Conservation (phyloP, 2,113 vertebrate genomes). For the Mystacornis crossleyi region DNA sequence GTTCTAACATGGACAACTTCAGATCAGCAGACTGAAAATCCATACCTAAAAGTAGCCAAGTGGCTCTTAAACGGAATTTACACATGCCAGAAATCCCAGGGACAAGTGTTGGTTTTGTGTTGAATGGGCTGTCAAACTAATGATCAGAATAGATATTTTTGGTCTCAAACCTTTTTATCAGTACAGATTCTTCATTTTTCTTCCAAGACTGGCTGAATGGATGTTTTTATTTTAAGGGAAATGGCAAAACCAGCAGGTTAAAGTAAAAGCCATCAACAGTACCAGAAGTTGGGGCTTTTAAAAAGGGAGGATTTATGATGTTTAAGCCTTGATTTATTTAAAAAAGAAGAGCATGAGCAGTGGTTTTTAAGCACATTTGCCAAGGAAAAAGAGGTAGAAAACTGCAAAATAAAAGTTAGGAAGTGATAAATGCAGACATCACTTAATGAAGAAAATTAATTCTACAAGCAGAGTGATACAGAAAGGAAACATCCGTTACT, state of each 20-base stretch:
- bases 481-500: background rate
- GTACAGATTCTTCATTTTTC: background rate
- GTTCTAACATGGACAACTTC: background rate
- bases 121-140: background rate
- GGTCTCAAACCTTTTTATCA: background rate
- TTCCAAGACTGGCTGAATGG: background rate
- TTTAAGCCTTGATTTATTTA: background rate
- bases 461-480: slow-evolving; percentile 12
- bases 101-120: background rate
- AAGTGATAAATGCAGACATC: slow-evolving; percentile 41
- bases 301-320: background rate
- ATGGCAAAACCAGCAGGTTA: background rate
- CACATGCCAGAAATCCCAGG: background rate
- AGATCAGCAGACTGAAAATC: background rate
- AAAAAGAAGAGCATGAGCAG: background rate
- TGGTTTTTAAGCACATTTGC: slow-evolving; percentile 5
- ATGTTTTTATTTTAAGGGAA: background rate
- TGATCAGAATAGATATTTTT: background rate
- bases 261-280: background rate
- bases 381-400: background rate
- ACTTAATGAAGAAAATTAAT: slow-evolving; percentile 62
- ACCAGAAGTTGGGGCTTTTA: background rate
- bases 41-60: background rate
- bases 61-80: background rate
- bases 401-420: background rate